Evolutionary conservation across 2,797 vertebrate species (phyloP), one percentile per base, ranked within the genome.

Genomic region (Bradypus variegatus): DNA sequence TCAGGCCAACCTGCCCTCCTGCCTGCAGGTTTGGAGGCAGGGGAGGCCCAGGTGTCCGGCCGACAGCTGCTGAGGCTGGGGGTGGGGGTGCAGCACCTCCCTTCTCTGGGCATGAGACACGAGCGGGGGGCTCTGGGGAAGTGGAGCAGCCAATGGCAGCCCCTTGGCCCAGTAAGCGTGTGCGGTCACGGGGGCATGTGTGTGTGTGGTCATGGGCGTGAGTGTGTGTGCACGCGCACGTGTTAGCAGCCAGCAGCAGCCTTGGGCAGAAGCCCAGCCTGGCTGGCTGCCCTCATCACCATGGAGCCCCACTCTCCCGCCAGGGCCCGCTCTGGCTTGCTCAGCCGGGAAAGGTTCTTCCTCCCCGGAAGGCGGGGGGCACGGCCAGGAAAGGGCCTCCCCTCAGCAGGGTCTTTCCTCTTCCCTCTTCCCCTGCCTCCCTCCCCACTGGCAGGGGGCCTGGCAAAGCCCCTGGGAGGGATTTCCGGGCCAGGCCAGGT

Each of bases 1-100:
- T 16, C 0, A 0, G 38, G 55, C 16, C 60, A 23, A 82, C 16
- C 50, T 7, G 19, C 9, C 2, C 5, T 50, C 62, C 31, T 0
- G 0, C 31, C 53, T 77, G 67, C 25, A 48, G 19, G 38, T 1
- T 62, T 25, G 33, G 45, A 6, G 25, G 25, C 50, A 55, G 53
- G 53, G 45, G 23, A 25, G 58, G 16, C 21, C 75, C 21, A 53
- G 27, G 18, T 0, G 5, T 29, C 27, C 45, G 23, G 67, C 55
- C n/a, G n/a, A 25, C 15, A 33, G 76, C 48, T 31, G 18, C 38
- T 10, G 45, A 69, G 62, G 41, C 8, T 36, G 36, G 50, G 0
- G 6, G 6, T 31, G 50, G 0, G 6, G 6, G 70, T 19, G n/a
- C 84, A 23, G 38, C 78, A 41, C 38, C 48, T 64, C 48, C 70